phyloP scores from a whole-genome alignment of 2,113 vertebrate genomes.

The Heterocephalus glaber region DNA sequence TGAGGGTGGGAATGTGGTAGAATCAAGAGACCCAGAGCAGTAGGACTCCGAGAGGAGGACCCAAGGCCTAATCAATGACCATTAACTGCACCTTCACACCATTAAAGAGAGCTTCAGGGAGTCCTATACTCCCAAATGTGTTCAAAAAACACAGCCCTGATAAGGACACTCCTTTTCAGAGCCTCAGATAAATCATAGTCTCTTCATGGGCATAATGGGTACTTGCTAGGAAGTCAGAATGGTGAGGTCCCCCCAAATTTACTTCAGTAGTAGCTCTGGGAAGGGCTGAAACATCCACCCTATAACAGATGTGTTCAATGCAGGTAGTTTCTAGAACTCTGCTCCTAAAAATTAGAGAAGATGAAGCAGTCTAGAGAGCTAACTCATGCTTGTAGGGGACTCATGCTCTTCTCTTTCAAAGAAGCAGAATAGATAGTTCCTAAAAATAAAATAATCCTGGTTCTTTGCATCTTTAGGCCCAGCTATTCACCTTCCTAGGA shows the following conservation, averaged over 20 bases:
- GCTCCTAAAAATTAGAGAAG: not conserved
- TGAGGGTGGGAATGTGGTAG: not conserved
- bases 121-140: not conserved
- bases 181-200: not conserved
- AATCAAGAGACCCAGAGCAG: not conserved
- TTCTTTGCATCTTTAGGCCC: not conserved
- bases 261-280: not conserved
- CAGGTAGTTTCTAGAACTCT: not conserved
- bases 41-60: not conserved
- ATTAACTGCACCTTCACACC: not conserved
- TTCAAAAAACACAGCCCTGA: not conserved
- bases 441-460: not conserved
- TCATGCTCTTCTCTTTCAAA: not conserved
- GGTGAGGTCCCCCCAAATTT: not conserved
- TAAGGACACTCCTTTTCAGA: not conserved
- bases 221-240: not conserved
- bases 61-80: no score
- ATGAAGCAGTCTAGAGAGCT: not conserved
- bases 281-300: not conserved
- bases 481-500: not conserved
- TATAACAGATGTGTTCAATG: not conserved
- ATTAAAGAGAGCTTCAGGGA: not conserved
- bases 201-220: not conserved
- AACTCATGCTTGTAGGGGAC: no score
- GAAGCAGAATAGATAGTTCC: not conserved